Evolutionary conservation across 2,888 invertebrate species (phyloP).

Genomic region (Elysia crispata): DNA sequence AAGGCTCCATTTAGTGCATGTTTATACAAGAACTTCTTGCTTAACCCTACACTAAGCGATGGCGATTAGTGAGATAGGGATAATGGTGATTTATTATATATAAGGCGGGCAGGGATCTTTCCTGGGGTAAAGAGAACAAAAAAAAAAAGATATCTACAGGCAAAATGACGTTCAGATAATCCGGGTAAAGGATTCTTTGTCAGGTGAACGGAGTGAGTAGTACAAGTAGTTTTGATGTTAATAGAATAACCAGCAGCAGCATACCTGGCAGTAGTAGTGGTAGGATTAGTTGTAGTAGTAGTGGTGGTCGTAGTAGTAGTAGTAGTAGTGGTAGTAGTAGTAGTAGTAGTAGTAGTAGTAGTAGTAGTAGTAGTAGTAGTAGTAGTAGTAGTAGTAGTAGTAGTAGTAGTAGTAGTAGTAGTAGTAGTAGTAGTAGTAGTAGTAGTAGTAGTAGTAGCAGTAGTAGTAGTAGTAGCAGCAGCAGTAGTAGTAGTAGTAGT

Average conservation of each 20-base stretch:
- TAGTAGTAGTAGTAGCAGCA: conserved; percentile 11
- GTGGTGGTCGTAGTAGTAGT: no score
- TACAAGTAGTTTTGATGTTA: neutral
- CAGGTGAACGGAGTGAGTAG: no score
- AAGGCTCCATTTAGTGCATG: no score
- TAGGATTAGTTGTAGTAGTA: conserved; percentile 6
- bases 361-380: conserved; percentile 19
- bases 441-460: conserved; percentile 5
- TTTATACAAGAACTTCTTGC: no score
- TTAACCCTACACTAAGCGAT: no score
- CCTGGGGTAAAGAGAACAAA: no score
- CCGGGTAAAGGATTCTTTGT: no score
- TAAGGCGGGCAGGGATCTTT: no score
- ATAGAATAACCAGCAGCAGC: neutral
- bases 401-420: conserved; percentile 19
- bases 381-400: conserved; percentile 19
- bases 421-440: conserved; percentile 10
- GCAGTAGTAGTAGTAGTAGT: neutral
- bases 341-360: conserved; percentile 19
- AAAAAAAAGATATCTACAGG: no score
- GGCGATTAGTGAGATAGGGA: no score
- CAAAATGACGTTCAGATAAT: no score
- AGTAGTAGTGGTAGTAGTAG: conserved; percentile 14
- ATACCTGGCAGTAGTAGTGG: neutral
- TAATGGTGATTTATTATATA: no score